Evolutionary conservation across 2,888 invertebrate species (phyloP), one percentile per base, ranked within the genome.

Genomic region (Ditula angustiorana): DNA sequence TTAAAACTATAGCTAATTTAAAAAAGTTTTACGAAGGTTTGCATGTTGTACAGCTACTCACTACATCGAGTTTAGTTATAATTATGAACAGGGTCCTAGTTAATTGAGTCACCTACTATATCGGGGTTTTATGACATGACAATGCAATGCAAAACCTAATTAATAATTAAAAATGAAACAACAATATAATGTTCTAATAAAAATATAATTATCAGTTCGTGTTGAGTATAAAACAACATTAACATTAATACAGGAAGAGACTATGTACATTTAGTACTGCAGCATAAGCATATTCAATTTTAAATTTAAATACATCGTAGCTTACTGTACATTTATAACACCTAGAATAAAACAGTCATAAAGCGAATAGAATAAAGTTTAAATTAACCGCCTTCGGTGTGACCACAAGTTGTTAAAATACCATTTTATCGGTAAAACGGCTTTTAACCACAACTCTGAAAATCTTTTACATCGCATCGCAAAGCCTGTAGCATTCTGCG

Each of bases 201-300:
- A 62, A 88, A 88, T 88, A 88, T 91, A 89, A 88, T 88, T 85
- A 87, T 92, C 92, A 91, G 91, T 92, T 91, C 91, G 79, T 85
- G 86, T 90, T 92, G 91, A 92, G 92, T 92, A 92, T 92, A 87
- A 90, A 88, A 89, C 86, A 90, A 89, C 83, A 81, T 82, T 83
- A 84, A 86, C 74, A 79, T 64, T 64, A 59, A 59, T 64, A 61
- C 58, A 62, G 50, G 35, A 68, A 60, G 52, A 63, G 7, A 55
- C 50, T 63, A 68, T 69, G 53, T 69, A 69, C 68, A 68, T 52
- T 19, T 33, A 58, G 52, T 23, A 67, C 47, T 66, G 61, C 62
- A 56, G 66, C 13, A 37, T 28, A 58, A 37, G 35, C 58, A 47
- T 62, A 33, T 41, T 60, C 7, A 55, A 52, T 44, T 33, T 7